These are phyloP conservation scores for Sinodicranocentrus sp. DNA, from an alignment of 2,888 invertebrate species.

Conservation along the genomic window DNA sequence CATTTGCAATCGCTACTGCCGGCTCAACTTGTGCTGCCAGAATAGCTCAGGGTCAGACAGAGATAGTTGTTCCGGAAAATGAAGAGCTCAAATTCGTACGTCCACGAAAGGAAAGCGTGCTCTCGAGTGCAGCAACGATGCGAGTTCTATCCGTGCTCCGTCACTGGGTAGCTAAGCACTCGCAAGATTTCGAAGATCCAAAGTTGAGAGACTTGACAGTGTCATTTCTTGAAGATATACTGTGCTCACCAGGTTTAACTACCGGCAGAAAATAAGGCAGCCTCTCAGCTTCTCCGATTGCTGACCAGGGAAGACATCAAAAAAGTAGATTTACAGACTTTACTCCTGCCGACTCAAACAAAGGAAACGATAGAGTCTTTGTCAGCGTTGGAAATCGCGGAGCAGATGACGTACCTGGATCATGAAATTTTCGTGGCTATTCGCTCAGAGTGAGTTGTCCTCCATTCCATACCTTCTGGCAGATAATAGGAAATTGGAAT, in stretches of 20 bases:
- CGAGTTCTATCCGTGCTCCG: constrained; percentile 92
- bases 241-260: constrained; percentile 89
- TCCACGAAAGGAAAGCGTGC: constrained; percentile 85
- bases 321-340: constrained; percentile 84
- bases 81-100: constrained; percentile 78
- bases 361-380: constrained; percentile 91
- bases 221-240: constrained; percentile 92
- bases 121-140: constrained; percentile 96
- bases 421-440: constrained; percentile 94
- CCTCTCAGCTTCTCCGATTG: constrained; percentile 88
- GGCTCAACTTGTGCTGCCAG: constrained; percentile 77
- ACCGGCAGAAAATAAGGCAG: constrained; percentile 93
- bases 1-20: constrained; percentile 86
- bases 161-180: constrained; percentile 95
- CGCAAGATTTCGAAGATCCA: constrained; percentile 81
- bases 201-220: constrained; percentile 86
- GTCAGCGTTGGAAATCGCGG: constrained; percentile 94
- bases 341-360: constrained; percentile 83
- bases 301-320: constrained; percentile 87
- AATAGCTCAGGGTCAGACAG: constrained; percentile 77
- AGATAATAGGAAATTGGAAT: no score
- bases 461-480: no score
- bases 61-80: constrained; percentile 76
- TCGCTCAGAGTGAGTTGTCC: constrained; percentile 94
- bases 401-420: constrained; percentile 94